Conservation (phyloP, 2,113 vertebrate species). For the Sorex fumeus region DNA sequence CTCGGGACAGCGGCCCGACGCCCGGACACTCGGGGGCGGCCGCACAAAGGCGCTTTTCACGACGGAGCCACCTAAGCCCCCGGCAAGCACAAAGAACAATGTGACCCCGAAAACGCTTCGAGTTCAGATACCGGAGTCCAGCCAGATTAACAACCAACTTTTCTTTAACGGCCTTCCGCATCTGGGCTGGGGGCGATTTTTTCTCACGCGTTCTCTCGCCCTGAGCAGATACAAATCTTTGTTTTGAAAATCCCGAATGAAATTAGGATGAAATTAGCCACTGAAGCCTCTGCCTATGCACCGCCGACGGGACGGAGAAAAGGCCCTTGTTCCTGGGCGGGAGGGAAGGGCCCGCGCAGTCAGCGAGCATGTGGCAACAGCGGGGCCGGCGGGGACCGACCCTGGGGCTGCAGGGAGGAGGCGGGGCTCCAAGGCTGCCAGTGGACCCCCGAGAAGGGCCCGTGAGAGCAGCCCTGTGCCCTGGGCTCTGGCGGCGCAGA, state of each 20-base stretch:
- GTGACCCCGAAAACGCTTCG: background rate
- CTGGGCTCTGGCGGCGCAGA: too few species aligned
- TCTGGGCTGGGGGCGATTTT: background rate
- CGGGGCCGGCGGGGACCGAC: too few species aligned
- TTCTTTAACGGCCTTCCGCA: background rate
- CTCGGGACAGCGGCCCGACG: too few species aligned
- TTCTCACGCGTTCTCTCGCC: constrained; percentile 39
- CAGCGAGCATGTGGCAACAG: too few species aligned
- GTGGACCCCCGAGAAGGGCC: too few species aligned
- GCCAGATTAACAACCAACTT: background rate
- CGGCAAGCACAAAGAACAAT: background rate
- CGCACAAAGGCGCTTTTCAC: background rate
- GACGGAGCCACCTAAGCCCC: fast-evolving
- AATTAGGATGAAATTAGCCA: too few species aligned
- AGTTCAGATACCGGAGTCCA: constrained; percentile 5
- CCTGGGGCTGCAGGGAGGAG: background rate
- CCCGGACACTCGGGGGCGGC: too few species aligned
- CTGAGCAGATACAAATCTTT: too few species aligned
- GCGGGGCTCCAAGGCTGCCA: background rate
- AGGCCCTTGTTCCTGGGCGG: background rate
- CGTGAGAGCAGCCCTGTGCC: too few species aligned
- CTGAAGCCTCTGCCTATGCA: background rate
- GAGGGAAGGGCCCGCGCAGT: background rate
- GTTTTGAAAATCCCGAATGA: too few species aligned
- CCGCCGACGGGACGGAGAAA: background rate